Evolutionary conservation across 2,888 invertebrate species (phyloP).

Genomic region (Mechanitis messenoides): DNA sequence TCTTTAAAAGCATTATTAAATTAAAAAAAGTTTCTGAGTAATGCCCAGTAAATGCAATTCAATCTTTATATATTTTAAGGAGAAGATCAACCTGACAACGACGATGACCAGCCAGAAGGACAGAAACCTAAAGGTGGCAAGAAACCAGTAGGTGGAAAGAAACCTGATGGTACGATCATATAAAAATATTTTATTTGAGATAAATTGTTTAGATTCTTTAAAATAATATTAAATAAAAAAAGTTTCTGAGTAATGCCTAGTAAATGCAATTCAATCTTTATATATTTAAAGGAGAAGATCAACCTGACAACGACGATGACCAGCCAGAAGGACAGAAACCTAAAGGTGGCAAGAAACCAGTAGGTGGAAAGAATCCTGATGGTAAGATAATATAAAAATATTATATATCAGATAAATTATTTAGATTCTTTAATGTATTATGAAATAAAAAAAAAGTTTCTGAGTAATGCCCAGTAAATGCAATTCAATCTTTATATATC

Average conservation of each 20-base stretch:
- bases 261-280: no score
- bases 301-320: neutral
- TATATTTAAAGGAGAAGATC: neutral
- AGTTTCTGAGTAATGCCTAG: no score
- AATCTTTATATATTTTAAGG: neutral
- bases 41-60: neutral
- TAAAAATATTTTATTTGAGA: no score
- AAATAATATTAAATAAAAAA: no score
- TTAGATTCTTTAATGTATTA: neutral
- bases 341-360: conserved; percentile 3
- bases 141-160: conserved; percentile 1
- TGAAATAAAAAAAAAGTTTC: neutral
- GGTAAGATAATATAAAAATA: neutral
- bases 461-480: no score
- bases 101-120: neutral
- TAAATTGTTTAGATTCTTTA: no score
- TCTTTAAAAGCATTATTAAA: no score
- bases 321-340: conserved; percentile 1
- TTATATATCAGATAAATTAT: neutral
- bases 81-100: neutral
- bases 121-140: conserved; percentile 3
- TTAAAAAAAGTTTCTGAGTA: no score
- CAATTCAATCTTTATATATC: no score
- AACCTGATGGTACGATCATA: neutral
- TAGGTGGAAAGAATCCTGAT: neutral